A percentile compares a stretch with the other conserved stretches of the same genome.
Conservation (phyloP, 1,140 invertebrate genomes). For the Macrostomum lignano region DNA sequence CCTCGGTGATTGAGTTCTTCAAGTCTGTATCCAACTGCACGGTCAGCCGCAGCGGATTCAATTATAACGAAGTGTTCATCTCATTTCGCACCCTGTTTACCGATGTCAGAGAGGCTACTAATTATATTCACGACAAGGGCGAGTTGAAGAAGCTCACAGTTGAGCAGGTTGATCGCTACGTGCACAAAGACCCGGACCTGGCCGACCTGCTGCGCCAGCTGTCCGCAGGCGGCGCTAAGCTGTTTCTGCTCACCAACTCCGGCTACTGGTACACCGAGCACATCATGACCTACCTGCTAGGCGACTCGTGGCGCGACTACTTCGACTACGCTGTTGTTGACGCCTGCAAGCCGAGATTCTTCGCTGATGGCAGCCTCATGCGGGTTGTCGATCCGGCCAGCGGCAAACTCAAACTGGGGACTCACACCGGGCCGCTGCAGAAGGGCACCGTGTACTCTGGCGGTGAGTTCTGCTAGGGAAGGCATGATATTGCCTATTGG, state of each 20-base stretch:
- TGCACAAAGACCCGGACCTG: constrained; percentile 41
- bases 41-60: no score
- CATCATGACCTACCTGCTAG: neutral
- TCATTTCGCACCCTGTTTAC: no score
- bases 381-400: constrained; percentile 1
- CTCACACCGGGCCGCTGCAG: constrained; percentile 3
- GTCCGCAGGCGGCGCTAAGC: constrained; percentile 57
- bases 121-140: neutral
- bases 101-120: no score
- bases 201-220: constrained; percentile 56
- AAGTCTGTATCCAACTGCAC: no score
- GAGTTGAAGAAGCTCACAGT: constrained; percentile 1
- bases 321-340: constrained; percentile 93
- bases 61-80: no score
- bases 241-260: constrained; percentile 83
- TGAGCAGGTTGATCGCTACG: constrained; percentile 2
- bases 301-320: constrained; percentile 50
- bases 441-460: constrained; percentile 3
- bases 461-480: no score
- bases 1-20: no score
- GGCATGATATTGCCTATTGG: no score
- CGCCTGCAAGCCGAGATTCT: constrained; percentile 78
- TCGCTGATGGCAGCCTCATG: constrained; percentile 27
- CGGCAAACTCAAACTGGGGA: constrained; percentile 1
- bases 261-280: constrained; percentile 77